Evolutionary conservation across 2,797 vertebrate genomes (phyloP), one percentile per base, ranked within the genome.

Genomic region (Crenichthys baileyi): DNA sequence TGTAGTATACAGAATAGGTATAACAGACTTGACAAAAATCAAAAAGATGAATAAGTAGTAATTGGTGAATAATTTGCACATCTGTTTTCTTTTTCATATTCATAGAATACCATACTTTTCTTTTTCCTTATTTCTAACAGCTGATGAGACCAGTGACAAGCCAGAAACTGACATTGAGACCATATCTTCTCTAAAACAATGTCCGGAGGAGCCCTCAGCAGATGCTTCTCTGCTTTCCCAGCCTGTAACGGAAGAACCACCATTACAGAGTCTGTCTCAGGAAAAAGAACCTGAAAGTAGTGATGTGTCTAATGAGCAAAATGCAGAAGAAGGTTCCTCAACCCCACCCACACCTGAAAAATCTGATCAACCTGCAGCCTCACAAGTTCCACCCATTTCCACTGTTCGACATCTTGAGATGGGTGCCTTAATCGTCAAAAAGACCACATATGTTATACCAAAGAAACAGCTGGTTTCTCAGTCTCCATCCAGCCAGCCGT

Each of bases 111-210:
- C 24, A 6, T 75, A 77, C 88, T 75, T 83, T 90, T 82, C 85
- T 90, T 83, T 87, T 92, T 89, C 63, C 18, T 65, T 74, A 72
- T 81, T 89, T 78, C 88, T 86, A 90, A 92, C 93, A 96, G 93
- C 88, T 50, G 12, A 79, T 78, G 75, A 81, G 67, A 84, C 89
- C 71, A 84, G 26, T 82, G 76, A 89, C 76, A 78, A 92, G 11
- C 72, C 22, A 0, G 94, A 96, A 56, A 90, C 90, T 44, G 92
- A 93, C 83, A 76, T 11, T 70, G 86, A 91, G 61, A 73, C 76
- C 78, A 4, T 8, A 0, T 50, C 67, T 41, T 83, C 89, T 0
- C 70, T 50, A 73, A 77, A 77, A 61, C 72, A 78, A n/a, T 13
- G 74, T 78, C 75, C 70, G 74, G 96, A 93, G 93, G 94, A 90